Evolutionary conservation across 1,140 invertebrate species (phyloP), one percentile per base, ranked within the genome.

Genomic region (Zophobas atratus): DNA sequence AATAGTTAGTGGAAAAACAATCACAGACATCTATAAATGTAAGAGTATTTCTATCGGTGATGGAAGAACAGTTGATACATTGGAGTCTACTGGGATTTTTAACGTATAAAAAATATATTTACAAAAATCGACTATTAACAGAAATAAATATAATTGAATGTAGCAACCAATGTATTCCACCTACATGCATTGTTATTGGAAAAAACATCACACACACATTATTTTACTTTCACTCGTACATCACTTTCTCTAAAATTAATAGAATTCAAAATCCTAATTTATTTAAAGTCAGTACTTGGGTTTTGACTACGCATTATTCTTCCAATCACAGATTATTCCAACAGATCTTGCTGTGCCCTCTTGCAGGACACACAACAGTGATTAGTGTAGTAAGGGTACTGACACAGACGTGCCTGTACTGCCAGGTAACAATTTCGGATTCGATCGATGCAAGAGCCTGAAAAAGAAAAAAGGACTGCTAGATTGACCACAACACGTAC

Each of bases 301-400:
- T 34, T 72, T 78, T 78, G 72, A 78, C 77, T 80, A 79, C 75
- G 46, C 48, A 51, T 71, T 70, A 8, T 75, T 80, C 75, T 8
- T 70, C 77, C 76, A 79, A 78, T 80, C 79, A 79, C 77, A 78
- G 79, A 70, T 76, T 76, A 83, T 80, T 84, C 79, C 53, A 80
- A 43, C n/a, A 53, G 67, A 67, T 88, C 86, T 72, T 85, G 83
- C 76, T 85, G 84, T 1, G 81, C 76, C 75, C 81, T 84, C 5
- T 83, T 84, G 81, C 94, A 95, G 33, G 94, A 93, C 33, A 89
- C 84, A 85, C 95, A 97, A 83, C 95, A 97, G 56, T 93, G 92
- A 46, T 90, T 89, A 41, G 90, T 90, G 86, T 96, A 96, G 86
- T 94, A 96, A 74, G 92, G 91, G 84, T 95, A 95, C 82, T 90